phyloP scores from a whole-genome alignment of 2,888 invertebrate species.

The Blomia tropicalis region DNA sequence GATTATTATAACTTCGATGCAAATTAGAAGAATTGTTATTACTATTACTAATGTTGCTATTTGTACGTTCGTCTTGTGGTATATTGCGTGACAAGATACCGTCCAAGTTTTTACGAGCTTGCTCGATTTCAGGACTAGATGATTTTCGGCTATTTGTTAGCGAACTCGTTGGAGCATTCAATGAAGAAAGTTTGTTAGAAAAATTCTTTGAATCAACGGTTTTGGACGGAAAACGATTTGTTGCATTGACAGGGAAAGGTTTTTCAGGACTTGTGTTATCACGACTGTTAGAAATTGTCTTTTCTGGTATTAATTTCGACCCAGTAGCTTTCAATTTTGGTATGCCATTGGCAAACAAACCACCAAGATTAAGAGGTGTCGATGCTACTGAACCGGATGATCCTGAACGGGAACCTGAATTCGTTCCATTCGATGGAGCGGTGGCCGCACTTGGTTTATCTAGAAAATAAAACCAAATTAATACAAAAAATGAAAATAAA shows the following conservation, averaged over 20 bases:
- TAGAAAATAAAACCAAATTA: background rate
- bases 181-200: background rate
- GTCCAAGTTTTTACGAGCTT: background rate
- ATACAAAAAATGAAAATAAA: background rate
- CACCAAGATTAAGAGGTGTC: slow-evolving; percentile 43
- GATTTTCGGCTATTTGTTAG: background rate
- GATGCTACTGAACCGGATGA: slow-evolving; percentile 28
- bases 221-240: background rate
- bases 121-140: background rate
- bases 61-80: too few relatives aligned
- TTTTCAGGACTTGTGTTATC: background rate
- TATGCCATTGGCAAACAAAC: slow-evolving; percentile 64
- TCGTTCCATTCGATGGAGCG: background rate
- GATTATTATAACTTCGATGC: background rate
- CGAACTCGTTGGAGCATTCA: background rate
- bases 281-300: background rate
- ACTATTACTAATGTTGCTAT: background rate
- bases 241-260: background rate
- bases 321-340: slow-evolving; percentile 61
- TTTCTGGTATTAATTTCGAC: slow-evolving; percentile 18
- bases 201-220: background rate
- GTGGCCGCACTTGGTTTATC: background rate
- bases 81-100: background rate
- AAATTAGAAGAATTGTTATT: background rate
- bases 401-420: slow-evolving; percentile 11